A percentile compares a stretch with the other conserved stretches of the same genome.
phyloP scores from a whole-genome alignment of 2,888 invertebrate species.

The Formica aserva region DNA sequence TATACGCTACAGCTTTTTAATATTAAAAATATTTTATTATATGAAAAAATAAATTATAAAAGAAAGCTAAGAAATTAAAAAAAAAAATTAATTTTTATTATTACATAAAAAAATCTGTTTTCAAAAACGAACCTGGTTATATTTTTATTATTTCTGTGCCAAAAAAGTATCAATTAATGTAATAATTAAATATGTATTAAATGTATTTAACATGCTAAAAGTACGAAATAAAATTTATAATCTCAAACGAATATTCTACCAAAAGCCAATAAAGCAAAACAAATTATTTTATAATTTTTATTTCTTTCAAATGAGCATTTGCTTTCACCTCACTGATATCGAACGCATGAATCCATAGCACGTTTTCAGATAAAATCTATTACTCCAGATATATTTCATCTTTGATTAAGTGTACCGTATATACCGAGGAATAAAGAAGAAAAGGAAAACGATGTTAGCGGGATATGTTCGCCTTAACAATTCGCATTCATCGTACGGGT shows the following conservation, averaged over 20 bases:
- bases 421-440: neutral
- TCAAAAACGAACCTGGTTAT: neutral
- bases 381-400: constrained; percentile 12
- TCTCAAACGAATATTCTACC: neutral
- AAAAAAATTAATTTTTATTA: constrained; percentile 5
- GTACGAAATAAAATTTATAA: neutral
- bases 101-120: neutral
- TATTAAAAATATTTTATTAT: neutral
- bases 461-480: constrained; percentile 12
- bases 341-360: constrained; percentile 6
- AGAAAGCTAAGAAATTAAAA: neutral
- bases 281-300: constrained; percentile 18
- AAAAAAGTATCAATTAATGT: neutral
- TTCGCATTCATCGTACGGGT: constrained; percentile 4
- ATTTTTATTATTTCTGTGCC: neutral
- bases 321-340: constrained; percentile 21
- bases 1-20: neutral
- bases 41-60: neutral
- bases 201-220: neutral
- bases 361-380: constrained; percentile 38
- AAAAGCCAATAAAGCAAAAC: neutral
- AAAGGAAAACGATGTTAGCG: neutral
- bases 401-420: constrained; percentile 35
- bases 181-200: neutral
- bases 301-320: constrained; percentile 35